Evolutionary conservation across 2,797 vertebrate species (phyloP).

Genomic region (Microcaecilia unicolor): DNA sequence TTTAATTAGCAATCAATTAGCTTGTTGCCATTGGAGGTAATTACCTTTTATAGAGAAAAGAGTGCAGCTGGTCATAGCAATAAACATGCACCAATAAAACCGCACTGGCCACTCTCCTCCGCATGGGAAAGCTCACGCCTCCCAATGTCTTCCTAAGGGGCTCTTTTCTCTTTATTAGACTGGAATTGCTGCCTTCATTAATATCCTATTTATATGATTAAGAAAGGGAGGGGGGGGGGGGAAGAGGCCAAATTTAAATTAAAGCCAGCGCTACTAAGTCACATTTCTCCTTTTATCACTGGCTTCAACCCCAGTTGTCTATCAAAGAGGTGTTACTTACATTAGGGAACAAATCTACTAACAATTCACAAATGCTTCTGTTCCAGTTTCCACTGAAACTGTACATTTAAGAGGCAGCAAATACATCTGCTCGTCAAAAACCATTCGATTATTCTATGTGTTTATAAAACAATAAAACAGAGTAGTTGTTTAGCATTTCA

Average conservation of each 20-base stretch:
- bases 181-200: constrained; percentile 66
- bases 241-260: constrained; percentile 29
- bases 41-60: constrained; percentile 94
- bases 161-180: constrained; percentile 65
- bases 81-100: constrained; percentile 92
- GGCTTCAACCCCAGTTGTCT: not conserved
- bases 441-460: no score
- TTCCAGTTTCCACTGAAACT: no score
- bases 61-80: constrained; percentile 92
- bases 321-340: no score
- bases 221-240: no score
- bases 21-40: constrained; percentile 99
- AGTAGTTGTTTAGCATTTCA: no score
- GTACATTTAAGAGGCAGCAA: not conserved
- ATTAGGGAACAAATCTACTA: no score
- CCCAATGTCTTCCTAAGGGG: constrained; percentile 53
- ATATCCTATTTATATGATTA: constrained; percentile 29
- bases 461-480: no score
- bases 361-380: no score
- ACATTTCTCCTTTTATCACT: constrained; percentile 13
- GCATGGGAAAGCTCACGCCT: constrained; percentile 39
- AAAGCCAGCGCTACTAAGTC: constrained; percentile 26
- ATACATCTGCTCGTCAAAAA: no score
- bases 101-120: constrained; percentile 57
- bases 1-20: constrained; percentile 99